These are phyloP conservation scores for Chionomys nivalis DNA, from an alignment of 2,113 vertebrate species.

Conservation along the genomic window DNA sequence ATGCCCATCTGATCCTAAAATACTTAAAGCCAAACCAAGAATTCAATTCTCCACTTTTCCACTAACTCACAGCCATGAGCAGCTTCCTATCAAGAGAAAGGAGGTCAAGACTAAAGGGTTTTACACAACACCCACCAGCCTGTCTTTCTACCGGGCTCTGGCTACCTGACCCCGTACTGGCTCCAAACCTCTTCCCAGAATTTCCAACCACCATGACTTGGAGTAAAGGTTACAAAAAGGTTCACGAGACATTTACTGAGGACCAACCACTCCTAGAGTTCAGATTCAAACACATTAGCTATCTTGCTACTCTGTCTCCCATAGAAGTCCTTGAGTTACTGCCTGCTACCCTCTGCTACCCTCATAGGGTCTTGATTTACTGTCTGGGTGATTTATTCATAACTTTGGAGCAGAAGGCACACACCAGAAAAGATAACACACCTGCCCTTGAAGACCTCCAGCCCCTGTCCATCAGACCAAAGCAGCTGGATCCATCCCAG, in stretches of 20 bases:
- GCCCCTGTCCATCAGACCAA: background rate
- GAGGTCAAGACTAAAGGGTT: background rate
- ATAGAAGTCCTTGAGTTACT: background rate
- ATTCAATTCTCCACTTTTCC: background rate
- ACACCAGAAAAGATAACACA: background rate
- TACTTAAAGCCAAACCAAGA: slow-evolving; percentile 11
- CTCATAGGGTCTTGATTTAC: background rate
- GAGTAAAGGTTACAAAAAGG: background rate
- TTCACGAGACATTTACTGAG: background rate
- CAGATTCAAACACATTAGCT: background rate
- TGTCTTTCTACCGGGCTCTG: background rate
- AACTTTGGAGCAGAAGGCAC: background rate
- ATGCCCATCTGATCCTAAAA: background rate
- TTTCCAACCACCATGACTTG: background rate
- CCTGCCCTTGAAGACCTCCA: background rate
- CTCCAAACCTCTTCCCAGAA: slow-evolving; percentile 31
- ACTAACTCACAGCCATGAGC: background rate
- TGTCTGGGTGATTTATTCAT: background rate
- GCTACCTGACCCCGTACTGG: background rate
- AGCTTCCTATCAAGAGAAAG: background rate
- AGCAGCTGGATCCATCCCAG: background rate
- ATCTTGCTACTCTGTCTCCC: background rate
- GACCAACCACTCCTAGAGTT: background rate
- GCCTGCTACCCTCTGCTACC: background rate
- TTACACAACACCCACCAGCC: background rate